phyloP scores from a whole-genome alignment of 2,888 invertebrate species.

The Entomobrya multifasciata region DNA sequence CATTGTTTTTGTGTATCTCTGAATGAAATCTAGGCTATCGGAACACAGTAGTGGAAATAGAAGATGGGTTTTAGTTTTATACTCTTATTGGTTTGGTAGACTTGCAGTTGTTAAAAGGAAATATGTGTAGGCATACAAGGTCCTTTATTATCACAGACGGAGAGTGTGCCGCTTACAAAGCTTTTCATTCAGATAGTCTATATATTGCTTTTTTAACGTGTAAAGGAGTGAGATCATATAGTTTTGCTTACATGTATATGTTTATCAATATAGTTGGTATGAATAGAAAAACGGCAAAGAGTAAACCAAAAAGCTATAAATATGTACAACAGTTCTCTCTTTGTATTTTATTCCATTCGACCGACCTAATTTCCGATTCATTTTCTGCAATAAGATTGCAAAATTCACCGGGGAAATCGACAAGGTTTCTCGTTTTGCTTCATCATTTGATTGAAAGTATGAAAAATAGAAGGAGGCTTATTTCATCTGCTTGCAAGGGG shows the following conservation, averaged over 20 bases:
- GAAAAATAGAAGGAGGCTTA: constrained; percentile 25
- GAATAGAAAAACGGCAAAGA: neutral
- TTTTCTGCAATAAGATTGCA: constrained; percentile 42
- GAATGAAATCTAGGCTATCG: constrained; percentile 31
- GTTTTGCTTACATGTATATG: no score
- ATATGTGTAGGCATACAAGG: neutral
- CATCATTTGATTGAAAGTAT: constrained; percentile 21
- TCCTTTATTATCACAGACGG: no score
- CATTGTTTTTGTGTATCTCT: constrained; percentile 41
- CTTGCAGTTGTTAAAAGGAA: neutral
- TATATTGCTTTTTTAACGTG: constrained; percentile 4
- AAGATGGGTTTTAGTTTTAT: no score
- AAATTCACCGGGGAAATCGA: constrained; percentile 50
- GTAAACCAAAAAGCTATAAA: neutral
- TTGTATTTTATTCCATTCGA: constrained; percentile 14
- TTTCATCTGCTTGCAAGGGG: neutral
- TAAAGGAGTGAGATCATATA: no score
- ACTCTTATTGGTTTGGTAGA: no score
- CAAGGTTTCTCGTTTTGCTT: constrained; percentile 1
- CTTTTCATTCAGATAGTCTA: neutral
- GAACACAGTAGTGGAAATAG: neutral
- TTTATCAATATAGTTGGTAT: neutral
- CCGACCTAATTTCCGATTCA: constrained; percentile 53
- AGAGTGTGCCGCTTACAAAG: no score
- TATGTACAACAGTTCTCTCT: neutral